Evolutionary conservation across 1,140 invertebrate genomes (phyloP), one percentile per base, ranked within the genome.

Genomic region (Pomacea maculata): DNA sequence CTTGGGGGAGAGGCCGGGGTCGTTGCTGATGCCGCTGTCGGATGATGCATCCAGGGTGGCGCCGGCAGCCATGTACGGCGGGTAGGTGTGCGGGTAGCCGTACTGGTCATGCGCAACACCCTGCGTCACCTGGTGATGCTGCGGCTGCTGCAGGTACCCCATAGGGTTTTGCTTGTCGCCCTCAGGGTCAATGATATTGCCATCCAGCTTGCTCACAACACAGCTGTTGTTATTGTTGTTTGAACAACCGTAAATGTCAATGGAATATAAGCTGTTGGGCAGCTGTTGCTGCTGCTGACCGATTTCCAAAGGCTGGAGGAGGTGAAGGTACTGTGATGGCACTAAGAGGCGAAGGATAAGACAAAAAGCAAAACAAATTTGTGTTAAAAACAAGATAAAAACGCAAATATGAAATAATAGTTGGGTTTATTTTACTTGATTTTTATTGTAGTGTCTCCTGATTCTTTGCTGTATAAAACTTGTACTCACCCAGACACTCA

Each of bases 301-400:
- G 65, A 78, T 78, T n/a, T 78, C 77, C 19, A 78, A 34, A 55
- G 77, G 77, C 25, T 78, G 77, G 1, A 78, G 77, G 65, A 78
- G 77, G 21, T 78, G 77, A 2, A 78, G 77, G 52, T 70, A 78
- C 67, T 78, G 77, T 52, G 77, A 67, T 29, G 57, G 65, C 7
- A 78, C 77, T 11, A 78, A 54, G 52, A 78, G 11, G 77, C 0
- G 25, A n/a, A 76, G 25, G 11, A 25, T 21, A 10, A 21, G 11
- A 57, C 52, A 52, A 52, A 52, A 45, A 34, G 71, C 9, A 61
- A 45, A 45, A 45, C 34, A 45, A 45, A 45, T 4, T 45, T 45
- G 34, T 45, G 34, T 45, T 45, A 45, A 45, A 45, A 45, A 45
- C 34, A 0, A 45, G 34, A 45, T 45, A 45, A 45, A 45, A 4